A percentile compares a stretch with the other conserved stretches of the same genome.
Conservation (phyloP, 2,113 vertebrate genomes). For the Rostratula benghalensis region DNA sequence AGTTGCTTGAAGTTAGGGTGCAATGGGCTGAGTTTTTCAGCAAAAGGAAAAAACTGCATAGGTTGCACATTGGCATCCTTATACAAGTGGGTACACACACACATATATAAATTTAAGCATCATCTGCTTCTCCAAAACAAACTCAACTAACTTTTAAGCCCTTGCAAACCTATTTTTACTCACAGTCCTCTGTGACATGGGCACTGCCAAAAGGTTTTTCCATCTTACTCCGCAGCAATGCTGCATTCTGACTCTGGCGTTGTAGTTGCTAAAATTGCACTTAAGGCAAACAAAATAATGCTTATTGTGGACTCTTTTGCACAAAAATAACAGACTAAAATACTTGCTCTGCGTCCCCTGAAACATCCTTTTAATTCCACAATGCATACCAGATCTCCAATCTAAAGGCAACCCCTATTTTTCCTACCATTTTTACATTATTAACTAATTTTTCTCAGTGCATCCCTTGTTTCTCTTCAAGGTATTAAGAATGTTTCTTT, state of each 20-base stretch:
- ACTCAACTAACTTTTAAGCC: neutral
- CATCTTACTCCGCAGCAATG: neutral
- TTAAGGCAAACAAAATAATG: neutral
- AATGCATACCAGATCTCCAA: neutral
- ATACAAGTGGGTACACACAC: neutral
- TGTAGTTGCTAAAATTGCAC: neutral
- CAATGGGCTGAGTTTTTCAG: neutral
- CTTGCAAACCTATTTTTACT: neutral
- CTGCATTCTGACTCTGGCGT: neutral
- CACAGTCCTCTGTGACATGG: neutral
- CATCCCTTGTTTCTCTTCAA: conserved; percentile 62
- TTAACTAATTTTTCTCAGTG: conserved; percentile 49
- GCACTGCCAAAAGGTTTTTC: neutral
- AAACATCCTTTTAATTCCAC: conserved; percentile 35
- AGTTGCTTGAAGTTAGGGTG: neutral
- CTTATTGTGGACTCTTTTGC: neutral
- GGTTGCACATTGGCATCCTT: fast-evolving
- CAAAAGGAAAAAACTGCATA: neutral
- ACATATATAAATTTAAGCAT: neutral
- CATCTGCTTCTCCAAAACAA: neutral
- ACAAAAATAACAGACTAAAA: conserved; percentile 40
- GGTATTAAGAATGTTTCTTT: conserved; percentile 63
- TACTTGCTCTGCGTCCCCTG: conserved; percentile 3
- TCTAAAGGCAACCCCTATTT: conserved; percentile 28
- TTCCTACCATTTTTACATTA: conserved; percentile 52